Evolutionary conservation across 1,140 invertebrate genomes (phyloP), one percentile per base, ranked within the genome.

Genomic region (Helicoverpa zea): DNA sequence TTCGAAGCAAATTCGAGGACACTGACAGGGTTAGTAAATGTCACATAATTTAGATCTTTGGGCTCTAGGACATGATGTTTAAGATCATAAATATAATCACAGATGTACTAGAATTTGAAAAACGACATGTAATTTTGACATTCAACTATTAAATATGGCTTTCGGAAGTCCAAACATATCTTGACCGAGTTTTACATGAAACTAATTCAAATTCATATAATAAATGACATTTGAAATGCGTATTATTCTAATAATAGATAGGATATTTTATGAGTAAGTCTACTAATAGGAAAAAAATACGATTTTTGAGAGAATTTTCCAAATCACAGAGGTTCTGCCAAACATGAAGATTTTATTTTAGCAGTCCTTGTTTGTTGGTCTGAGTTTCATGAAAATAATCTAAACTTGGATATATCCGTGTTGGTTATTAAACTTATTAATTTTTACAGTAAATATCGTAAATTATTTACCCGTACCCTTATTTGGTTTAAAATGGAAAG

Each of bases 151-250:
- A 64, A 43, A 64, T 43, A 64, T 64, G 14, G 61, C 13, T 64
- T 64, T n/a, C 61, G 61, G 61, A 64, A 43, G 43, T 64, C 35
- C n/a, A 43, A 64, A 64, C 43, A n/a, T 43, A 64, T 47, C 61
- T 64, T 64, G 61, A 64, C 61, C 35, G 61, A 3, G 61, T 64
- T 64, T 23, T 14, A n/a, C 18, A 9, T 43, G 12, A 30, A 61
- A 61, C n/a, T 43, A 64, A 64, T 16, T 16, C n/a, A 13, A 64
- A 11, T 7, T 43, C n/a, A 14, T 43, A 64, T 16, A 16, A 43
- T 5, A 64, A 16, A 7, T 14, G 61, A 16, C 61, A 43, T 10
- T 2, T 14, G n/a, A 63, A 64, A 10, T 64, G 61, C 35, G 30
- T 64, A 2, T 64, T 64, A 47, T 3, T 30, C 43, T 43, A 47